Percentiles rank a stretch among this genome's conserved stretches.
Evolutionary conservation across 2,888 invertebrate genomes (phyloP).

Genomic region (Macropis europaea): DNA sequence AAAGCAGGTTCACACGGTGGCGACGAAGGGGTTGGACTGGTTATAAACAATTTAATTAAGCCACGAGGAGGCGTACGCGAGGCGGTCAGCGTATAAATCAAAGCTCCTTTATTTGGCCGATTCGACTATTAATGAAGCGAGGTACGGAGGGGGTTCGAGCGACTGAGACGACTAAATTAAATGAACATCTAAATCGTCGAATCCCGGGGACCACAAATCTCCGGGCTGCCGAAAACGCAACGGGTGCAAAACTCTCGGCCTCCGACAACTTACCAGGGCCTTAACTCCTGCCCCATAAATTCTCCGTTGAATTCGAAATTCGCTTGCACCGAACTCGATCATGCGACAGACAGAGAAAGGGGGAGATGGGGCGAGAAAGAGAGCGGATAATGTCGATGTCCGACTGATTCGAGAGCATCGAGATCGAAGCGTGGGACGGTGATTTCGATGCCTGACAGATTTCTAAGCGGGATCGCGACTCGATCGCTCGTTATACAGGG

Average conservation of each 20-base stretch:
- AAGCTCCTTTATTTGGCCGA: slow-evolving; percentile 45
- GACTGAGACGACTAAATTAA: slow-evolving; percentile 71
- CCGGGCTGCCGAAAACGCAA: slow-evolving; percentile 60
- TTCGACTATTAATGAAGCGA: slow-evolving; percentile 55
- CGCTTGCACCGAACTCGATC: slow-evolving; percentile 51
- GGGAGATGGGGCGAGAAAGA: too few species aligned
- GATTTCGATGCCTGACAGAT: slow-evolving; percentile 35
- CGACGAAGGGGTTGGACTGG: neutral
- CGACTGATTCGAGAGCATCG: slow-evolving; percentile 27
- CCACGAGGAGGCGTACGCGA: slow-evolving; percentile 17
- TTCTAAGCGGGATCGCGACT: slow-evolving; percentile 14
- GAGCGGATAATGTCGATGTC: slow-evolving; percentile 48
- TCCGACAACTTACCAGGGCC: slow-evolving; percentile 48
- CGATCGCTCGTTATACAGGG: slow-evolving; percentile 1
- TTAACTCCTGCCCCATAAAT: slow-evolving; percentile 50
- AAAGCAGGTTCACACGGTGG: slow-evolving; percentile 16
- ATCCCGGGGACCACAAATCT: slow-evolving; percentile 57
- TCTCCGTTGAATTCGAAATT: slow-evolving; percentile 62
- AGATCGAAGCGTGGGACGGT: slow-evolving; percentile 32
- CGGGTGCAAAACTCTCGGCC: slow-evolving; percentile 48
- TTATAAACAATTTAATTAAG: slow-evolving; percentile 47
- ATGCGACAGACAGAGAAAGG: too few species aligned
- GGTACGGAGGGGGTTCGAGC: slow-evolving; percentile 19
- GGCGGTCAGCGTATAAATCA: slow-evolving; percentile 51
- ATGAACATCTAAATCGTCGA: slow-evolving; percentile 74